Evolutionary conservation across 2,113 vertebrate species (phyloP).

Genomic region (Hippocampus guttulatus): DNA sequence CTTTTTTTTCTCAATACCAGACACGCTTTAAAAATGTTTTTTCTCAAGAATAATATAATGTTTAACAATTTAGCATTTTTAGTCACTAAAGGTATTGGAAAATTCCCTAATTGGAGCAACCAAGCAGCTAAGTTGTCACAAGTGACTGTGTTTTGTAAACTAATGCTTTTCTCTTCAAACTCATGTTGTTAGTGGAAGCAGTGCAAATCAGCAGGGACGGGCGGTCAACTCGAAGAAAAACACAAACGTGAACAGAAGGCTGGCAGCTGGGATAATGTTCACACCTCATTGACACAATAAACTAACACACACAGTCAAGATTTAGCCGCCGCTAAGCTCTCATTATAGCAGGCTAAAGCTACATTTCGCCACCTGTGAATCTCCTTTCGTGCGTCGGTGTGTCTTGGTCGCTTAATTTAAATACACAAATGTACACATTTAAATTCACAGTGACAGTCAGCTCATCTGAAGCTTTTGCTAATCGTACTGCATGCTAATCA

Average conservation of each 20-base stretch:
- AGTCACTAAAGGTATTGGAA: too few relatives aligned
- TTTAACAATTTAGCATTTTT: too few relatives aligned
- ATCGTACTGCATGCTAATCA: background rate
- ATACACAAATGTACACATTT: background rate
- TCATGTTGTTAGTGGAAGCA: background rate
- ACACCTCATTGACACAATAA: conserved; percentile 33
- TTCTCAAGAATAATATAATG: too few relatives aligned
- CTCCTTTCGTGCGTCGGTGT: background rate
- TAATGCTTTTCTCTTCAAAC: background rate
- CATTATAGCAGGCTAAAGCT: conserved; percentile 23
- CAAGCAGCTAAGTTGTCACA: background rate
- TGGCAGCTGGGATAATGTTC: conserved; percentile 57
- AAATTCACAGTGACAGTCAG: conserved; percentile 3
- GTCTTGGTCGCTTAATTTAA: conserved; percentile 3
- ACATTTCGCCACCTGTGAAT: conserved; percentile 28
- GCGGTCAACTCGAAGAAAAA: background rate
- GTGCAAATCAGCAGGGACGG: background rate
- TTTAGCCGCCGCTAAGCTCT: conserved; percentile 23
- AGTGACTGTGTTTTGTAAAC: background rate
- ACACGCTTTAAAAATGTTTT: too few relatives aligned
- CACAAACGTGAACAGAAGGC: conserved; percentile 17
- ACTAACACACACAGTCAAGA: conserved; percentile 15
- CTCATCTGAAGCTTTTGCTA: conserved; percentile 3
- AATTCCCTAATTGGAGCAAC: too few relatives aligned
- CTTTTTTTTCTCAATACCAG: too few relatives aligned